Percentiles rank a stretch among this genome's conserved stretches.
phyloP scores from a whole-genome alignment of 2,888 invertebrate genomes.

The Leptarthrus brevirostris region DNA sequence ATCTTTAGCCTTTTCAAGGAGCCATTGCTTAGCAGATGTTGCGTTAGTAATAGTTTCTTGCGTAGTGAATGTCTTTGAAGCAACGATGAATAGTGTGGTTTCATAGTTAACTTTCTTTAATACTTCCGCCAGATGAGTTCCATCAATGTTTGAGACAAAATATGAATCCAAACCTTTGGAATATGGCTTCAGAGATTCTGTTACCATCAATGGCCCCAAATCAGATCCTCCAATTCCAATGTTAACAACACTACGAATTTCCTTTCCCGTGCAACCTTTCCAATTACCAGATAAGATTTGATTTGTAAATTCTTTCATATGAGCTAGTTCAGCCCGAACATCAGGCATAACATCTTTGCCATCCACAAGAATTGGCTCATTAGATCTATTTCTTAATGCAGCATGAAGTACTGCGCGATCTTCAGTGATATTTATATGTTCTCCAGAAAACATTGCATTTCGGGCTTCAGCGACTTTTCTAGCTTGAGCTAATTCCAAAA shows the following conservation, averaged over 20 bases:
- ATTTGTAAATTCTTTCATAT: conserved; percentile 94
- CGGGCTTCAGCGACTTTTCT: conserved; percentile 87
- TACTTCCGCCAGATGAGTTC: conserved; percentile 96
- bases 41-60: conserved; percentile 99
- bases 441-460: conserved; percentile 92
- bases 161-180: conserved; percentile 87
- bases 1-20: conserved; percentile 85
- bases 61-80: conserved; percentile 99
- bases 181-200: conserved; percentile 95
- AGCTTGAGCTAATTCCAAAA: conserved; percentile 84
- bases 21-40: conserved; percentile 96
- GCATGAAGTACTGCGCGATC: conserved; percentile 94
- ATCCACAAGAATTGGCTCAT: conserved; percentile 79
- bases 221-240: conserved; percentile 99
- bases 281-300: conserved; percentile 78
- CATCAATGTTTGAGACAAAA: conserved; percentile 99
- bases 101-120: conserved; percentile 90
- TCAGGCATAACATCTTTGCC: conserved; percentile 93
- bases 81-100: conserved; percentile 96
- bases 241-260: conserved; percentile 97
- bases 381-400: conserved; percentile 86
- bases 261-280: conserved; percentile 89
- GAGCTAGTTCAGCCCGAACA: conserved; percentile 88
- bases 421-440: conserved; percentile 98
- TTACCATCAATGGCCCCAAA: conserved; percentile 98